A percentile compares a stretch with the other conserved stretches of the same genome.
Conservation (phyloP, 1,140 invertebrate species). For the Mycetomoellerius zeteki region DNA sequence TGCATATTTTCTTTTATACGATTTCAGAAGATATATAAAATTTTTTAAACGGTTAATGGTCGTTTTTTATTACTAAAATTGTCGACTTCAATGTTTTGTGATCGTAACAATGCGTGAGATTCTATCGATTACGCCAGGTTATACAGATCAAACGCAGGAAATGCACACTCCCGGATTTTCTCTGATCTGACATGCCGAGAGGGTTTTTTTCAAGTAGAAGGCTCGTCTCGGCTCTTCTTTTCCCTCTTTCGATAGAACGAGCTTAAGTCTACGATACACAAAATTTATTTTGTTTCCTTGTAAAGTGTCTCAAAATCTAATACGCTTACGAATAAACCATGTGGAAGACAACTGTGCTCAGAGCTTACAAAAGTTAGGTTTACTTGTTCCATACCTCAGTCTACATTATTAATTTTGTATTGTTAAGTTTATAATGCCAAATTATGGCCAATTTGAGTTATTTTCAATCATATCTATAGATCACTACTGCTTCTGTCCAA, state of each 20-base stretch:
- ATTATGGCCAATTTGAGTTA: too few species aligned
- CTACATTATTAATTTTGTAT: not conserved
- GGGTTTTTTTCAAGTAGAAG: constrained; percentile 54
- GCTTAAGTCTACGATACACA: not conserved
- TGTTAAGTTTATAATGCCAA: too few species aligned
- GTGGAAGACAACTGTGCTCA: not conserved
- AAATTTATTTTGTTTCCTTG: not conserved
- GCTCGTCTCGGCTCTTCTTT: not conserved
- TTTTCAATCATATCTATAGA: too few species aligned
- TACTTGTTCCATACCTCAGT: not conserved
- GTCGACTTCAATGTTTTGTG: not conserved
- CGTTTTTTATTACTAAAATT: not conserved
- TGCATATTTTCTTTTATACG: not conserved
- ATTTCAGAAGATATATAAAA: not conserved
- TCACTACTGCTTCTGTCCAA: too few species aligned
- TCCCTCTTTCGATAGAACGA: constrained; percentile 28
- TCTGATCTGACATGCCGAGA: constrained; percentile 62
- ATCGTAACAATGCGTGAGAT: not conserved
- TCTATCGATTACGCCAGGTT: constrained; percentile 37
- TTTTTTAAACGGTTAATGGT: not conserved
- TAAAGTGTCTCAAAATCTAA: not conserved
- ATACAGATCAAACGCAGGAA: constrained; percentile 67
- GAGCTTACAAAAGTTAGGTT: not conserved
- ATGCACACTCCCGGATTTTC: constrained; percentile 65
- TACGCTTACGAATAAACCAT: not conserved